Conservation (phyloP, 2,797 vertebrate species). For the Otolemur crassicaudatus region DNA sequence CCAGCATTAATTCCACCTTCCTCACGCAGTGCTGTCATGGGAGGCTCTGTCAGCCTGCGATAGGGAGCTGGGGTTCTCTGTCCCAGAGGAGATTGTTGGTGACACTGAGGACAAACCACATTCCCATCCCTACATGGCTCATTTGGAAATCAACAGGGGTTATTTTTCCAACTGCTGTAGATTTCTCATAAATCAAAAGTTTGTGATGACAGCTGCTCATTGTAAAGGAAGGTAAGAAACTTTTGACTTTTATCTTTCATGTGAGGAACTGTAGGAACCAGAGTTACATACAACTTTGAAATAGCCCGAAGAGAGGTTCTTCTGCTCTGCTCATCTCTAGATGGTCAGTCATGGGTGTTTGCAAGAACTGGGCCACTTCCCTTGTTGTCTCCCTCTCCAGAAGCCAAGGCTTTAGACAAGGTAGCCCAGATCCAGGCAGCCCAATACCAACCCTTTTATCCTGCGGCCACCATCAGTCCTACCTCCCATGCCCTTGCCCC, state of each 20-base stretch:
- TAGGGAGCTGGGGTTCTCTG: not conserved
- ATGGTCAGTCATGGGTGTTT: not conserved
- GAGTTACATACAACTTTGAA: not conserved
- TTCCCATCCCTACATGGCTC: slow-evolving; percentile 61
- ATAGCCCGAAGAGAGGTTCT: not conserved
- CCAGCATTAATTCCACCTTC: not conserved
- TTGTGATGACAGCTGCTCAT: slow-evolving; percentile 73
- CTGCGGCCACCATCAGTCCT: not conserved
- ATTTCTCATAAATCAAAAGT: slow-evolving; percentile 68
- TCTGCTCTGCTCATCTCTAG: not conserved
- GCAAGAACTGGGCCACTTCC: not conserved
- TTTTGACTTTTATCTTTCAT: not conserved
- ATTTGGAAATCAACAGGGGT: not conserved
- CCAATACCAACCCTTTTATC: not conserved
- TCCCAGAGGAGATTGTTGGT: slow-evolving; percentile 61
- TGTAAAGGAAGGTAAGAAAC: slow-evolving; percentile 56
- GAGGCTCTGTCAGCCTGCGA: not conserved
- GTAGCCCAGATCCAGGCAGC: not conserved
- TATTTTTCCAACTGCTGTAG: not conserved
- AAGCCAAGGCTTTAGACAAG: not conserved
- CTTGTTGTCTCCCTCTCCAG: not conserved
- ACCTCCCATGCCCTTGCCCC: not conserved
- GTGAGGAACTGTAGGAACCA: not conserved
- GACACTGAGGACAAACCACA: slow-evolving; percentile 38
- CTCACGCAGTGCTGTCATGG: not conserved